These are phyloP conservation scores for Hybos culiciformis DNA, from an alignment of 2,888 invertebrate species.

Conservation along the genomic window DNA sequence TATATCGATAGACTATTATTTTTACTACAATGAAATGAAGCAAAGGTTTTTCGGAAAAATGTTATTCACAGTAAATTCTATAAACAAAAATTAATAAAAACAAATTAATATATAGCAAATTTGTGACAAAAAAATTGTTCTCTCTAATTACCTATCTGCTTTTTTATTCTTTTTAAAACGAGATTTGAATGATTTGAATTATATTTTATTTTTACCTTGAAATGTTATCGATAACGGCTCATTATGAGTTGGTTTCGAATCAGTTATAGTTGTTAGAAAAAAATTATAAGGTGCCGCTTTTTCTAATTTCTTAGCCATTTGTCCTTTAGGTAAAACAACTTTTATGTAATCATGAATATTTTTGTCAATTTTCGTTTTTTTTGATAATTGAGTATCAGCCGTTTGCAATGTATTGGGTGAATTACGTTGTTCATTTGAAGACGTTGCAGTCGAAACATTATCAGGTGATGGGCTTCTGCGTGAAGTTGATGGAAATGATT, in stretches of 20 bases:
- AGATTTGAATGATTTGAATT: neutral
- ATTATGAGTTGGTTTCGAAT: slow-evolving; percentile 45
- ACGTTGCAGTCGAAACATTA: slow-evolving; percentile 7
- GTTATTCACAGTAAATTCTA: no score
- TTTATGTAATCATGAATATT: slow-evolving; percentile 36
- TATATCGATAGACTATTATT: no score
- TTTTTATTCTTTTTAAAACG: no score
- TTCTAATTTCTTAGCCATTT: slow-evolving; percentile 52
- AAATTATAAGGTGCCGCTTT: slow-evolving; percentile 57
- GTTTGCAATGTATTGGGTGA: slow-evolving; percentile 4
- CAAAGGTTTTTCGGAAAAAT: no score
- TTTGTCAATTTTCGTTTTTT: slow-evolving; percentile 27
- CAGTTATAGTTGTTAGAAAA: slow-evolving; percentile 60
- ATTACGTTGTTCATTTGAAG: slow-evolving; percentile 11
- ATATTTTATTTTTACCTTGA: slow-evolving; percentile 38
- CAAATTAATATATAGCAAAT: no score
- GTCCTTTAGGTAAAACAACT: slow-evolving; percentile 43
- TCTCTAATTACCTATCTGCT: no score
- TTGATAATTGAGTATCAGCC: slow-evolving; percentile 22
- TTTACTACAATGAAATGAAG: no score
- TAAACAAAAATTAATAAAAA: no score
- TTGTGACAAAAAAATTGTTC: no score
- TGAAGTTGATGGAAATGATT: neutral
- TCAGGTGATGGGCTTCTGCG: neutral
- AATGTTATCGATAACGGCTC: slow-evolving; percentile 57